Percentiles rank a stretch among this genome's conserved stretches.
phyloP scores from a whole-genome alignment of 2,888 invertebrate genomes.

The Cistogaster globosa region DNA sequence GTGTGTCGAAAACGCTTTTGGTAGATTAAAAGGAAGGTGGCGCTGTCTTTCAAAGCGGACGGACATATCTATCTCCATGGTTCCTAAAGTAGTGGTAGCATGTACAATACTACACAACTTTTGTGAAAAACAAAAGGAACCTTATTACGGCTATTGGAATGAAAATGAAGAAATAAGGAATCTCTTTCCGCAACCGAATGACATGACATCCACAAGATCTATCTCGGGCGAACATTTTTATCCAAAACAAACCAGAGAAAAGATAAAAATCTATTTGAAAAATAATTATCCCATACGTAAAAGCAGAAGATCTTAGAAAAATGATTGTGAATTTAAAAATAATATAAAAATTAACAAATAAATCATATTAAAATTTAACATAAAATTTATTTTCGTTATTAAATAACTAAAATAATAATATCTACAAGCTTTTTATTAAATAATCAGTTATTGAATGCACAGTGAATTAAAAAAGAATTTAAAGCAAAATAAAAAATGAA shows the following conservation, averaged over 20 bases:
- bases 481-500: too few species aligned
- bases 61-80: slow-evolving; percentile 30
- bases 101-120: slow-evolving; percentile 54
- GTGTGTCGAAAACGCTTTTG: slow-evolving; percentile 60
- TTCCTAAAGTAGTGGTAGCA: slow-evolving; percentile 51
- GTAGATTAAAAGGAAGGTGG: slow-evolving; percentile 61
- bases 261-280: slow-evolving; percentile 36
- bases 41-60: slow-evolving; percentile 44
- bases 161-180: background rate
- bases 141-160: slow-evolving; percentile 24
- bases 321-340: too few species aligned
- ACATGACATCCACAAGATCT: slow-evolving; percentile 11
- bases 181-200: too few species aligned
- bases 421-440: too few species aligned
- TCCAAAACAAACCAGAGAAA: slow-evolving; percentile 26
- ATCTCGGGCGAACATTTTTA: slow-evolving; percentile 21
- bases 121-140: slow-evolving; percentile 53
- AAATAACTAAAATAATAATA: too few species aligned
- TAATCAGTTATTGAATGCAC: too few species aligned
- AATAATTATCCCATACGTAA: slow-evolving; percentile 32
- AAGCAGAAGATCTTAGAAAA: background rate
- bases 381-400: too few species aligned
- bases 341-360: too few species aligned
- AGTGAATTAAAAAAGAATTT: too few species aligned
- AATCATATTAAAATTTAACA: too few species aligned